Percentiles rank a stretch among this genome's conserved stretches.
These are phyloP conservation scores for Cataglyphis cursor DNA, from an alignment of 2,888 invertebrate species.

Conservation along the genomic window DNA sequence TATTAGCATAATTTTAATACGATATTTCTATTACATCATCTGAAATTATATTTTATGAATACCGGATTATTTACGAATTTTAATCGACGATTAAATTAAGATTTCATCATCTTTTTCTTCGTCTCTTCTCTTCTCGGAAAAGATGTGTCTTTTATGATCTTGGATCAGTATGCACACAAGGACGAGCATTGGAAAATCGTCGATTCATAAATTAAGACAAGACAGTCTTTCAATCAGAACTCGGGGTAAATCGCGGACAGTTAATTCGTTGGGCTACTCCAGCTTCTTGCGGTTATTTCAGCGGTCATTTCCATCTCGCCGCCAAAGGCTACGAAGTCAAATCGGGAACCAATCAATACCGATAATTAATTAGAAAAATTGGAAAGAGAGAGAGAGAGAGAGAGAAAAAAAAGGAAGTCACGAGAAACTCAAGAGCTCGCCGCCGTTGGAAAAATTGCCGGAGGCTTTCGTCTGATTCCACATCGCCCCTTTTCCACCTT, in stretches of 20 bases:
- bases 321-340: constrained; percentile 75
- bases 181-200: constrained; percentile 70
- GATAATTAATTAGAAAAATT: constrained; percentile 84
- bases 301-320: constrained; percentile 74
- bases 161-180: constrained; percentile 15
- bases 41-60: constrained; percentile 23
- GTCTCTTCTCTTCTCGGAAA: neutral
- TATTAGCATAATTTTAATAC: neutral
- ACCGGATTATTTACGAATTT: constrained; percentile 2
- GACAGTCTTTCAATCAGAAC: constrained; percentile 74
- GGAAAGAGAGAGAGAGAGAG: constrained; percentile 70
- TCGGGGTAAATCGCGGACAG: constrained; percentile 73
- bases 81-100: constrained; percentile 25
- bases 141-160: neutral
- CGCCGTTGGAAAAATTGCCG: constrained; percentile 79
- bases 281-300: constrained; percentile 71
- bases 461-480: constrained; percentile 76
- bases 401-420: constrained; percentile 74
- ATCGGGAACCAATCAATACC: constrained; percentile 82
- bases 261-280: constrained; percentile 74
- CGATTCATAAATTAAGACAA: constrained; percentile 63
- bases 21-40: neutral
- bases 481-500: constrained; percentile 65
- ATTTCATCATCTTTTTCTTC: constrained; percentile 1
- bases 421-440: constrained; percentile 78